A percentile compares a stretch with the other conserved stretches of the same genome.
Evolutionary conservation across 2,797 vertebrate genomes (phyloP).

Genomic region (Gila robusta): DNA sequence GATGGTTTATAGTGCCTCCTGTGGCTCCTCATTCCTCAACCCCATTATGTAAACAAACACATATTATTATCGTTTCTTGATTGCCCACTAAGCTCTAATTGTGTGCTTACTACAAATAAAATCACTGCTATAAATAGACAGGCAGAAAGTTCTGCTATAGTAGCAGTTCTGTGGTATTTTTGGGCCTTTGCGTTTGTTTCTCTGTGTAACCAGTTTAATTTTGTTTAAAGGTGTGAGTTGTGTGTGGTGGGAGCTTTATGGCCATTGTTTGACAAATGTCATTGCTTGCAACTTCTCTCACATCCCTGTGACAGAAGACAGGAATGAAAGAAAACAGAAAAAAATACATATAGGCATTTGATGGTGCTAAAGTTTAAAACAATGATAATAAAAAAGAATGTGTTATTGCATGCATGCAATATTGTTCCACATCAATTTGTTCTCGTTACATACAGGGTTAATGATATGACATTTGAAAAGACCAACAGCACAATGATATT

Average conservation of each 20-base stretch:
- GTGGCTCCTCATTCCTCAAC: constrained; percentile 45
- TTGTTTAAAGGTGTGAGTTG: constrained; percentile 22
- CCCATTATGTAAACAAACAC: constrained; percentile 54
- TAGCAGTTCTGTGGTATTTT: constrained; percentile 30
- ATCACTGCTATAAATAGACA: constrained; percentile 50
- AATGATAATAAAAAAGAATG: background rate
- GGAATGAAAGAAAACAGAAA: background rate
- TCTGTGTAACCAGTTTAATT: constrained; percentile 21
- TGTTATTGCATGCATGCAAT: background rate
- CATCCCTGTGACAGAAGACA: background rate
- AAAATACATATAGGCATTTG: background rate
- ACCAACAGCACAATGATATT: background rate
- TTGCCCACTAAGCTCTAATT: constrained; percentile 56
- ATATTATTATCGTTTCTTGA: constrained; percentile 51
- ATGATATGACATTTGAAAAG: background rate
- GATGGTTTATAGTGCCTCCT: constrained; percentile 48
- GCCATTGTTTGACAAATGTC: background rate
- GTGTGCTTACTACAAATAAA: constrained; percentile 37
- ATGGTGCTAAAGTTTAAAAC: background rate
- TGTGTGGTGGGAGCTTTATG: constrained; percentile 27
- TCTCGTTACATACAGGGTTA: background rate
- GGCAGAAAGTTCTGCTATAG: constrained; percentile 30
- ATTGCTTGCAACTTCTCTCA: background rate
- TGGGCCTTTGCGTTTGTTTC: constrained; percentile 28
- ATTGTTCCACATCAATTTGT: background rate